Evolutionary conservation across 2,888 invertebrate species (phyloP).

Genomic region (Xanthia icteritia): DNA sequence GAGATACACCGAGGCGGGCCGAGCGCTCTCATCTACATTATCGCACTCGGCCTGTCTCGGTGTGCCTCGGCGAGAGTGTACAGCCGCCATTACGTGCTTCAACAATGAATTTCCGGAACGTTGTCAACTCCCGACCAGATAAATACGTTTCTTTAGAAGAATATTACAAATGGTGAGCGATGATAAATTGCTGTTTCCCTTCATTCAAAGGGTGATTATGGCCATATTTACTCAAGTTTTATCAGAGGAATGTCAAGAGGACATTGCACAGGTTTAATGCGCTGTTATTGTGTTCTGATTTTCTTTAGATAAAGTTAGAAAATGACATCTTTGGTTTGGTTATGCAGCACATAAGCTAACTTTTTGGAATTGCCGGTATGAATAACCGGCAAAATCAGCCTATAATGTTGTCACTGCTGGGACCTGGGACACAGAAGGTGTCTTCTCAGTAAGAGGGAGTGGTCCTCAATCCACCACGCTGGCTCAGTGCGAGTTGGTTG

Average conservation of each 20-base stretch:
- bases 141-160: slow-evolving; percentile 34
- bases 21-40: no score
- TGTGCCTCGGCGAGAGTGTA: no score
- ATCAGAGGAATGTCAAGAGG: slow-evolving; percentile 4
- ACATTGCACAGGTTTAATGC: not conserved
- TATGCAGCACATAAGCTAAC: no score
- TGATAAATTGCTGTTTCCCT: slow-evolving; percentile 48
- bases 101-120: slow-evolving; percentile 46
- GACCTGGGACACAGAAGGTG: no score
- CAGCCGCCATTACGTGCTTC: not conserved
- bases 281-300: not conserved
- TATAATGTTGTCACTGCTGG: no score
- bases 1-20: no score
- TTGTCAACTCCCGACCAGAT: slow-evolving; percentile 22
- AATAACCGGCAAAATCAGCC: no score
- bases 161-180: slow-evolving; percentile 24
- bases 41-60: no score
- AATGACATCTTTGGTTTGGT: not conserved
- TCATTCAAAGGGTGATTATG: slow-evolving; percentile 20
- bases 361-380: not conserved
- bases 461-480: no score
- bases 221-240: slow-evolving; percentile 13
- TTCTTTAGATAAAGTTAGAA: not conserved
- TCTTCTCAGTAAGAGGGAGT: no score
- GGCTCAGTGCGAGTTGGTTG: no score